Evolutionary conservation across 2,113 vertebrate species (phyloP).

Genomic region (Potamarius usumacintae): DNA sequence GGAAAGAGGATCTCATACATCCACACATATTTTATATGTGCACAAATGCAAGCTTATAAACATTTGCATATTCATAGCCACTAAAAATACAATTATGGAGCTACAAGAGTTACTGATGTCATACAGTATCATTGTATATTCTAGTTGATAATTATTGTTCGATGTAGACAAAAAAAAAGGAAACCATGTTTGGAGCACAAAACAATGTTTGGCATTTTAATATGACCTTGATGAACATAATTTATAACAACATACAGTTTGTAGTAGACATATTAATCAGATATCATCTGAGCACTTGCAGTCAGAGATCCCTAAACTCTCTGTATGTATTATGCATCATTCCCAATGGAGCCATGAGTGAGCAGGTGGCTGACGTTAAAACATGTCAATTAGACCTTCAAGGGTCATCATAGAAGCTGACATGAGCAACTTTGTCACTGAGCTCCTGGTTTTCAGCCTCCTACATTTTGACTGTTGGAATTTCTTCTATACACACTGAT

Average conservation of each 20-base stretch:
- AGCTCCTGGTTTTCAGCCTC: background rate
- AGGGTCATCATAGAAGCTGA: background rate
- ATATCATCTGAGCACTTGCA: background rate
- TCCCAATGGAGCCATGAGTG: background rate
- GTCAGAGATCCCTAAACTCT: background rate
- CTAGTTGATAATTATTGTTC: background rate
- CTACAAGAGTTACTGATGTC: no score
- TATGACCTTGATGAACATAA: background rate
- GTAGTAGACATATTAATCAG: background rate
- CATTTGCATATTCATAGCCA: background rate
- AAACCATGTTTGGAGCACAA: background rate
- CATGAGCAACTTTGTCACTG: background rate
- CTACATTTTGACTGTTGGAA: conserved; percentile 7
- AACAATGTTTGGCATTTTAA: background rate
- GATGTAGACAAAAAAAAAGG: background rate
- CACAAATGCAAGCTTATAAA: background rate
- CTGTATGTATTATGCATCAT: no score
- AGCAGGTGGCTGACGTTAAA: background rate
- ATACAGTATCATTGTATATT: background rate
- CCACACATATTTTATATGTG: background rate
- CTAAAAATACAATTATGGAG: background rate
- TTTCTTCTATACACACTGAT: conserved; percentile 27
- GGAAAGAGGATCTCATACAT: conserved; percentile 34
- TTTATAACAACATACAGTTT: background rate
- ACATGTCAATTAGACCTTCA: background rate